A percentile compares a stretch with the other conserved stretches of the same genome.
These are phyloP conservation scores for Dynastes tityus DNA, from an alignment of 2,888 invertebrate genomes.

Conservation along the genomic window DNA sequence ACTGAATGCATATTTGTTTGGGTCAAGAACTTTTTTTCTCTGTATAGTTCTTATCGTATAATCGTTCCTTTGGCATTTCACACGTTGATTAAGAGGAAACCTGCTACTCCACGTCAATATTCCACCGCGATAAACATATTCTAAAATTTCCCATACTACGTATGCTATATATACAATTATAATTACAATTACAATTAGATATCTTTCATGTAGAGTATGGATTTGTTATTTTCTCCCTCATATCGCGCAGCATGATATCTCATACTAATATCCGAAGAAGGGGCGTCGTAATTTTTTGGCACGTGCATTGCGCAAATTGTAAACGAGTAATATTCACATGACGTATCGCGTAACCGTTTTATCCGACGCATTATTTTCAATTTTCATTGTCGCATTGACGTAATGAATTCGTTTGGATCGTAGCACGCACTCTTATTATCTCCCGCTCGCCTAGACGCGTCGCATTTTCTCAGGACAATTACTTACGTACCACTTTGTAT, in stretches of 20 bases:
- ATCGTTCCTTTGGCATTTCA: too few relatives aligned
- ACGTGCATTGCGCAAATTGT: slow-evolving; percentile 40
- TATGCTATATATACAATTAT: too few relatives aligned
- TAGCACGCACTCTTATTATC: slow-evolving; percentile 9
- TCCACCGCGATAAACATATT: not conserved
- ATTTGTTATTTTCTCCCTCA: not conserved
- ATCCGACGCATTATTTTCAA: slow-evolving; percentile 50
- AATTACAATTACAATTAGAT: too few relatives aligned
- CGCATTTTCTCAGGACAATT: slow-evolving; percentile 30
- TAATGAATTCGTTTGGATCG: slow-evolving; percentile 44
- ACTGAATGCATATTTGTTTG: too few relatives aligned
- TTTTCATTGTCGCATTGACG: slow-evolving; percentile 39
- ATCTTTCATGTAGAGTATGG: too few relatives aligned
- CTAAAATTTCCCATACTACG: not conserved
- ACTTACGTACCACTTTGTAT: slow-evolving; percentile 1
- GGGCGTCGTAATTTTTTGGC: slow-evolving; percentile 44
- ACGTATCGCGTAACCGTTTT: slow-evolving; percentile 52
- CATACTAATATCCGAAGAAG: slow-evolving; percentile 22
- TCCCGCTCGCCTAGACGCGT: not conserved
- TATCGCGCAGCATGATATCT: slow-evolving; percentile 40
- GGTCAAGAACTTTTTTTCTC: too few relatives aligned
- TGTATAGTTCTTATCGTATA: too few relatives aligned
- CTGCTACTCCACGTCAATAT: too few relatives aligned
- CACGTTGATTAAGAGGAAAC: too few relatives aligned
- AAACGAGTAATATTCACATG: slow-evolving; percentile 56